These are phyloP conservation scores for Myotis lucifugus DNA, from an alignment of 2,113 vertebrate genomes.

Conservation along the genomic window DNA sequence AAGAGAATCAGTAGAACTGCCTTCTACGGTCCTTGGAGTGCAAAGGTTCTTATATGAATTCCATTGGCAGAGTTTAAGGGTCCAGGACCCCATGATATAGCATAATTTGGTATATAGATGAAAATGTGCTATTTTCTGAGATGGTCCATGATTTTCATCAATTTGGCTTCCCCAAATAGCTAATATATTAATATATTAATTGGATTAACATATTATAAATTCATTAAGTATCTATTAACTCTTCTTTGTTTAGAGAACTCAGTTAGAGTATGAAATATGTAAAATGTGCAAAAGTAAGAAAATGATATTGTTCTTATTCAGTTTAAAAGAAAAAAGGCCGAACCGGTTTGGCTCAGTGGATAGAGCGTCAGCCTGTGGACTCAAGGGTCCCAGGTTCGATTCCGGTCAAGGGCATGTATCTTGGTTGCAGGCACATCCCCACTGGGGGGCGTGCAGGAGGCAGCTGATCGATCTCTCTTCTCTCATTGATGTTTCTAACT, in stretches of 20 bases:
- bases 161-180: neutral
- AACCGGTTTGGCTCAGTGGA: too few species aligned
- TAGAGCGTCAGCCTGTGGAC: too few species aligned
- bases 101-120: neutral
- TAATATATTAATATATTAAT: neutral
- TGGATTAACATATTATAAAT: neutral
- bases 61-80: neutral
- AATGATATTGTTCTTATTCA: neutral
- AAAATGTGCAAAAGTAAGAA: neutral
- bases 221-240: neutral
- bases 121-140: neutral
- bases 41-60: neutral
- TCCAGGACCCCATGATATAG: neutral
- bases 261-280: neutral
- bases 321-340: constrained; percentile 2
- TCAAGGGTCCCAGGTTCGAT: too few species aligned
- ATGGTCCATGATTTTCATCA: neutral
- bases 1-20: neutral
- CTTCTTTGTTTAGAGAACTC: neutral
- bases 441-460: too few species aligned
- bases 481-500: too few species aligned
- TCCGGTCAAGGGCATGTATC: too few species aligned
- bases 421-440: too few species aligned
- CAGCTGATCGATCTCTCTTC: too few species aligned
- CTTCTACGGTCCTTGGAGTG: neutral